Conservation (phyloP, 2,888 invertebrate species). For the Clepsis dumicolana region DNA sequence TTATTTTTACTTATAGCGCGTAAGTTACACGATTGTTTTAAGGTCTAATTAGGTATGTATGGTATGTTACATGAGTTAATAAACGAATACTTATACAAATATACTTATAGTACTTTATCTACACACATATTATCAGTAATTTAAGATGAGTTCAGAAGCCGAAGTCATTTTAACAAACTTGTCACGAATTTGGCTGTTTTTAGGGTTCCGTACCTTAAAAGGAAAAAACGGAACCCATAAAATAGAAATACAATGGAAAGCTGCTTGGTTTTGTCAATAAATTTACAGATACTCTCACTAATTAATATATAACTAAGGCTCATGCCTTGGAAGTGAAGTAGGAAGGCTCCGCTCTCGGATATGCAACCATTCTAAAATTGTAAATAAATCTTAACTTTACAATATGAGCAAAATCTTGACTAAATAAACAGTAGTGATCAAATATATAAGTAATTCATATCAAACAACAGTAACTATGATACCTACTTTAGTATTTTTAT, state of each 20-base stretch:
- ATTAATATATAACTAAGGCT: background rate
- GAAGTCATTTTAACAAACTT: too few species aligned
- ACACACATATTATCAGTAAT: too few species aligned
- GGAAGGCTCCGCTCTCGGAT: constrained; percentile 25
- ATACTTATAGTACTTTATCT: too few species aligned
- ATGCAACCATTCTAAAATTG: constrained; percentile 13
- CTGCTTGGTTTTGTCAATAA: background rate
- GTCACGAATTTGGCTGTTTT: too few species aligned
- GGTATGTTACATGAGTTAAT: too few species aligned
- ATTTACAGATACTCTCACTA: background rate
- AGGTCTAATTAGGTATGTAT: too few species aligned
- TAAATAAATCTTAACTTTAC: constrained; percentile 12
- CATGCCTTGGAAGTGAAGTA: constrained; percentile 9
- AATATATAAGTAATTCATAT: background rate
- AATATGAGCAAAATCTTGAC: constrained; percentile 12
- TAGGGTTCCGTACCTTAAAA: too few species aligned
- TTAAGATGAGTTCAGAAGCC: too few species aligned
- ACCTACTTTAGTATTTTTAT: background rate
- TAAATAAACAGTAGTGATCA: background rate
- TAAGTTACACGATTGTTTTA: too few species aligned
- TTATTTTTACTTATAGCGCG: too few species aligned
- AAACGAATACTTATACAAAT: too few species aligned
- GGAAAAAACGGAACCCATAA: too few species aligned
- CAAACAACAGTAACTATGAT: background rate
- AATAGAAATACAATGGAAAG: constrained; percentile 1